These are phyloP conservation scores for Philantomba maxwellii DNA, from an alignment of 2,113 vertebrate genomes.

Conservation along the genomic window DNA sequence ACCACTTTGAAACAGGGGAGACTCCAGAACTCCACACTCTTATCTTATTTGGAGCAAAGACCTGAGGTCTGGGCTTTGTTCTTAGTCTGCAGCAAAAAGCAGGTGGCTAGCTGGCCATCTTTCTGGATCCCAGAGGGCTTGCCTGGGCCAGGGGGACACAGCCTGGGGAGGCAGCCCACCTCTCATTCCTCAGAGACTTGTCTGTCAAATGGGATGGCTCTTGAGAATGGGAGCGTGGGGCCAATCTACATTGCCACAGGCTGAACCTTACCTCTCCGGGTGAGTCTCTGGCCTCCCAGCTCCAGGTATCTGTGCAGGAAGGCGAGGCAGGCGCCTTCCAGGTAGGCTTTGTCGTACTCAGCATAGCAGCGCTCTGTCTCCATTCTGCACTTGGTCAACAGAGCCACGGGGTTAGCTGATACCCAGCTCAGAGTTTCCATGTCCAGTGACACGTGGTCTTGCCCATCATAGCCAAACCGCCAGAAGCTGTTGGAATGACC, in stretches of 20 bases:
- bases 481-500: neutral
- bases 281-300: neutral
- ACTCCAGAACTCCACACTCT: neutral
- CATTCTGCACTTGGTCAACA: neutral
- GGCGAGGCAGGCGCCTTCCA: neutral
- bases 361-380: neutral
- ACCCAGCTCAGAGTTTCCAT: constrained; percentile 25
- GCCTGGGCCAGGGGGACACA: neutral
- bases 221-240: too few species aligned
- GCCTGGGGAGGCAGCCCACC: neutral
- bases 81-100: neutral
- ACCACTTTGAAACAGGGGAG: neutral
- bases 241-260: neutral
- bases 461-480: constrained; percentile 23
- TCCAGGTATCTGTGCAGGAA: constrained; percentile 31
- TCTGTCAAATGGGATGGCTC: neutral
- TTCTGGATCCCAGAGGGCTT: neutral
- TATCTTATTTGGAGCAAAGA: neutral
- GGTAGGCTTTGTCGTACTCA: neutral
- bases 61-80: neutral
- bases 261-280: neutral
- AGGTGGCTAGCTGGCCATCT: neutral
- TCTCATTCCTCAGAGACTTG: neutral
- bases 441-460: constrained; percentile 30
- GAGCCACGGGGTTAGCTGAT: neutral